phyloP scores from a whole-genome alignment of 2,113 vertebrate genomes.

The Regulus satrapa region DNA sequence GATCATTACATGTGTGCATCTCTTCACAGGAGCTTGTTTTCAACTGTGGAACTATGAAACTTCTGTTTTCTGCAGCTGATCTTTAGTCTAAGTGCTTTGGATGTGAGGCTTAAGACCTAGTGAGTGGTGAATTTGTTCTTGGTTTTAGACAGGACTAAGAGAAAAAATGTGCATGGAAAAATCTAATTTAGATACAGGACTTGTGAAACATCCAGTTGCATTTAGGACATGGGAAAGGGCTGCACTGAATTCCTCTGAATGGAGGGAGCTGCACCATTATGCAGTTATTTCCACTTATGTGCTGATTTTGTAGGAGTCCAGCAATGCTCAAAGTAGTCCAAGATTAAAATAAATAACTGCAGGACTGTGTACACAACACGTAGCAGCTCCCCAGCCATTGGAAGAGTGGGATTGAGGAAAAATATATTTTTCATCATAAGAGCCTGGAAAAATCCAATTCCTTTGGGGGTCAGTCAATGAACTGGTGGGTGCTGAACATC shows the following conservation, averaged over 20 bases:
- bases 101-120: not conserved
- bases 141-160: not conserved
- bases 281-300: not conserved
- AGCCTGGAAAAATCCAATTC: not conserved
- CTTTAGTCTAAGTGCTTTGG: not conserved
- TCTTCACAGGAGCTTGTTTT: not conserved
- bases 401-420: not conserved
- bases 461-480: not conserved
- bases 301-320: not conserved
- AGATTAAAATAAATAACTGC: not conserved
- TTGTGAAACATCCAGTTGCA: not conserved
- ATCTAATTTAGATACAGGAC: not conserved
- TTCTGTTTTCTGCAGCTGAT: not conserved
- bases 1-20: too few relatives aligned
- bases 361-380: accelerated
- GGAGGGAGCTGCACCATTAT: not conserved
- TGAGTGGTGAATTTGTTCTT: not conserved
- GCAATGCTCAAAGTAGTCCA: not conserved
- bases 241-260: accelerated
- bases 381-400: not conserved
- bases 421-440: not conserved
- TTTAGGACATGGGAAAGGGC: not conserved
- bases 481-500: not conserved
- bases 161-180: not conserved
- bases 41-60: not conserved